These are phyloP conservation scores for Sprattus sprattus DNA, from an alignment of 2,113 vertebrate genomes.

Conservation along the genomic window DNA sequence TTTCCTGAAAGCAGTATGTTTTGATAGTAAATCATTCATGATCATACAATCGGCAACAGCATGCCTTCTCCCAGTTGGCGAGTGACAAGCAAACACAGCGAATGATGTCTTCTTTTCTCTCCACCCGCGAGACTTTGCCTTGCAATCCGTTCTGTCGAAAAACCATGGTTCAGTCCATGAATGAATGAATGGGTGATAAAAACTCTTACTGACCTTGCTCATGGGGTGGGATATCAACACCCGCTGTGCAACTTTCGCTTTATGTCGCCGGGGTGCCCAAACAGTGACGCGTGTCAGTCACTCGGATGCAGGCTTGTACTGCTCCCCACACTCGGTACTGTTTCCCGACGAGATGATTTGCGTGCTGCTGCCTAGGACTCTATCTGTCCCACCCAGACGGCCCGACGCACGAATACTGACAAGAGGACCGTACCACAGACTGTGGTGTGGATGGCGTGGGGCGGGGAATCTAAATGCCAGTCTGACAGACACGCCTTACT, in stretches of 20 bases:
- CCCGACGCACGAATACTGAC: conserved; percentile 15
- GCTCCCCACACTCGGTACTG: conserved; percentile 61
- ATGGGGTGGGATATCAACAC: conserved; percentile 34
- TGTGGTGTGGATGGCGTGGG: neutral
- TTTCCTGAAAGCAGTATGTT: neutral
- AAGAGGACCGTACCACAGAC: neutral
- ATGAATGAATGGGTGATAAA: neutral
- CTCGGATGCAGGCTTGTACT: conserved; percentile 50
- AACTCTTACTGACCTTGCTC: conserved; percentile 53
- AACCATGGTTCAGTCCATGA: neutral
- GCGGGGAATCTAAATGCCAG: neutral
- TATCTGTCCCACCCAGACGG: conserved; percentile 8
- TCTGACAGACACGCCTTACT: conserved; percentile 3
- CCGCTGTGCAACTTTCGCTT: conserved; percentile 42
- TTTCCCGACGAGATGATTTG: conserved; percentile 31
- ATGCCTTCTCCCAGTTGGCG: neutral
- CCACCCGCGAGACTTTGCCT: neutral
- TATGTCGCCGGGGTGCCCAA: conserved; percentile 29
- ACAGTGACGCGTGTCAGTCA: conserved; percentile 15
- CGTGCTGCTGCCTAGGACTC: conserved; percentile 25
- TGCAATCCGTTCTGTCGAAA: neutral
- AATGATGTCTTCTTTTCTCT: neutral
- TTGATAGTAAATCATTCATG: neutral
- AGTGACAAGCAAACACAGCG: neutral
- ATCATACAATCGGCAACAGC: neutral